Percentiles rank a stretch among this genome's conserved stretches.
Evolutionary conservation across 1,140 invertebrate species (phyloP).

Genomic region (Pseudomyrmex cubaensis): DNA sequence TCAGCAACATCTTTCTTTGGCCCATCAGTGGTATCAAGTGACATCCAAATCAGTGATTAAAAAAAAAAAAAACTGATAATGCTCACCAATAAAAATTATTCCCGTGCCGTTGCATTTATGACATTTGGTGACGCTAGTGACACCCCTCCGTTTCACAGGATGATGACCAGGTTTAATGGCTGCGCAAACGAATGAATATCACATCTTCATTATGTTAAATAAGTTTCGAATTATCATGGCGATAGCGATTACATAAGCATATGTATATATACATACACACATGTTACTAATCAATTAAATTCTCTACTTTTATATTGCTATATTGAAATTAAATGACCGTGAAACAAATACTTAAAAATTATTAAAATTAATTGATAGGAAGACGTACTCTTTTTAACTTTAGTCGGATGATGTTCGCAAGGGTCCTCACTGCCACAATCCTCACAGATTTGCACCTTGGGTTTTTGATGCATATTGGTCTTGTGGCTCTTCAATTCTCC

Average conservation of each 20-base stretch:
- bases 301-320: background rate
- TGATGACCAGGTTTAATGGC: slow-evolving; percentile 89
- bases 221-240: background rate
- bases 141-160: slow-evolving; percentile 92
- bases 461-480: slow-evolving; percentile 84
- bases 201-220: slow-evolving; percentile 43
- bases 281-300: no score
- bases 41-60: slow-evolving; percentile 20
- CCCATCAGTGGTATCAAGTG: slow-evolving; percentile 32
- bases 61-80: slow-evolving; percentile 1
- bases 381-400: slow-evolving; percentile 84
- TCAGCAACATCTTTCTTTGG: slow-evolving; percentile 67
- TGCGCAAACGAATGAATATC: slow-evolving; percentile 71
- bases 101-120: slow-evolving; percentile 95
- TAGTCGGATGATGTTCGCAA: slow-evolving; percentile 84
- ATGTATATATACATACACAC: no score
- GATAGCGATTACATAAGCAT: background rate
- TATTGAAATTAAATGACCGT: background rate
- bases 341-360: background rate
- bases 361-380: slow-evolving; percentile 10
- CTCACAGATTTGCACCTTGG: slow-evolving; percentile 83
- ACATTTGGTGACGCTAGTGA: slow-evolving; percentile 93
- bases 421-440: slow-evolving; percentile 84
- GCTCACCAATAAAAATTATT: slow-evolving; percentile 91
- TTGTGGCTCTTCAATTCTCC: slow-evolving; percentile 86